Evolutionary conservation across 1,140 invertebrate genomes (phyloP).

Genomic region (Drosophila teissieri): DNA sequence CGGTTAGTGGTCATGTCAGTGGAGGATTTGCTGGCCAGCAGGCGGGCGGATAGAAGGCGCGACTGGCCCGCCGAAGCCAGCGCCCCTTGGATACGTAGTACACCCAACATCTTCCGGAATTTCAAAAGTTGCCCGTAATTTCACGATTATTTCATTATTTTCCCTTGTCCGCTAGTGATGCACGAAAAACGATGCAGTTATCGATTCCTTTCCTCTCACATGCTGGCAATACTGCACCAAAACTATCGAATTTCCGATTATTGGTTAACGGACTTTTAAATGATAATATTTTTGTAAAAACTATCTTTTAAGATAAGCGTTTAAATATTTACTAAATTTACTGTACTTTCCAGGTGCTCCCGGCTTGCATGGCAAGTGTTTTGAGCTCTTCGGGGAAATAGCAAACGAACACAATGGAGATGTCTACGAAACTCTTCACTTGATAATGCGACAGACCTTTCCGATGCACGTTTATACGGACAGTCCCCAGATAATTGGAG

Average conservation of each 20-base stretch:
- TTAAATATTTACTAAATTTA: too few species aligned
- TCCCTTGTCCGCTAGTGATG: constrained; percentile 6
- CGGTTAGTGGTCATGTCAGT: constrained; percentile 9
- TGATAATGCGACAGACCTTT: constrained; percentile 71
- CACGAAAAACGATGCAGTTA: not conserved
- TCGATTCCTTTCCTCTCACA: not conserved
- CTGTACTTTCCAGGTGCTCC: constrained; percentile 47
- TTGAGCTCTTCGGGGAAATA: constrained; percentile 72
- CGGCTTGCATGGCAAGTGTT: constrained; percentile 71
- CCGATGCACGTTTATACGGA: constrained; percentile 68
- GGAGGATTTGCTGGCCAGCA: constrained; percentile 30
- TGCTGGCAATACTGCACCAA: not conserved
- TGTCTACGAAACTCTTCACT: constrained; percentile 67
- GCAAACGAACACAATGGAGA: constrained; percentile 79
- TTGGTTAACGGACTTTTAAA: constrained; percentile 7
- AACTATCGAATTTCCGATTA: not conserved
- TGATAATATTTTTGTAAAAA: too few species aligned
- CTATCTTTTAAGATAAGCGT: too few species aligned
- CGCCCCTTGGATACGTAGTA: constrained; percentile 47
- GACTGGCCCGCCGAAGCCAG: constrained; percentile 18
- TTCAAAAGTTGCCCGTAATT: constrained; percentile 1
- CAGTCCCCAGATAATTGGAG: constrained; percentile 43
- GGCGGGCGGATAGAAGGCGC: constrained; percentile 31
- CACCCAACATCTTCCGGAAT: constrained; percentile 47
- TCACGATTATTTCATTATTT: constrained; percentile 43